These are phyloP conservation scores for Dorcus parallelipipedus DNA, from an alignment of 2,888 invertebrate genomes.

Conservation along the genomic window DNA sequence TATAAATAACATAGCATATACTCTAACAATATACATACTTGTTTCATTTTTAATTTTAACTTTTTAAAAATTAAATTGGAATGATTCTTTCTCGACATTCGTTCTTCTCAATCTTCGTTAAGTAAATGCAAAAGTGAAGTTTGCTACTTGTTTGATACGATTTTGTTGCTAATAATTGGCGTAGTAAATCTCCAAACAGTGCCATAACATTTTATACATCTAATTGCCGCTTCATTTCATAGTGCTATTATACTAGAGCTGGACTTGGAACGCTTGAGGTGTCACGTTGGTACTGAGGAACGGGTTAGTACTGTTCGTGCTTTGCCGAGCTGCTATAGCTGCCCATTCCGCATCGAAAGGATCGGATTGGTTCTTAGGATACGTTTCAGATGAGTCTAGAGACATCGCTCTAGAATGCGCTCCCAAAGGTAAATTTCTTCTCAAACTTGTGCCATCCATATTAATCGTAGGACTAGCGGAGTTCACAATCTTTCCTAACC, in stretches of 20 bases:
- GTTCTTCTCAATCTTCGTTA: neutral
- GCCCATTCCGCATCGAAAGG: conserved; percentile 88
- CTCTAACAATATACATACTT: conserved; percentile 1
- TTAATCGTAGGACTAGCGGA: conserved; percentile 50
- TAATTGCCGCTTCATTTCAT: conserved; percentile 2
- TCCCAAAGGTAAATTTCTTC: conserved; percentile 55
- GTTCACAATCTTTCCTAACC: conserved; percentile 72
- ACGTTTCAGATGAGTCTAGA: conserved; percentile 49
- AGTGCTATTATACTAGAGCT: conserved; percentile 50
- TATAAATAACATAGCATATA: conserved; percentile 6
- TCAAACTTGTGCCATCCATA: conserved; percentile 48
- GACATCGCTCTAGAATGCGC: conserved; percentile 56
- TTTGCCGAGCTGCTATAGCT: conserved; percentile 56
- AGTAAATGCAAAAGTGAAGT: neutral
- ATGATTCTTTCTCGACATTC: neutral
- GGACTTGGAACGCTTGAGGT: conserved; percentile 58
- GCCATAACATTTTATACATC: neutral
- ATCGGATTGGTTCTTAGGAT: conserved; percentile 50
- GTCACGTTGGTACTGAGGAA: conserved; percentile 55
- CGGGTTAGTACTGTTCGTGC: conserved; percentile 59
- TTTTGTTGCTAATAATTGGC: neutral
- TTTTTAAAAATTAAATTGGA: neutral
- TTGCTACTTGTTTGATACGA: neutral
- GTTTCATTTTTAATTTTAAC: neutral
- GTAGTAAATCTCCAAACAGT: neutral